phyloP scores from a whole-genome alignment of 2,113 vertebrate genomes.

The Picathartes gymnocephalus region DNA sequence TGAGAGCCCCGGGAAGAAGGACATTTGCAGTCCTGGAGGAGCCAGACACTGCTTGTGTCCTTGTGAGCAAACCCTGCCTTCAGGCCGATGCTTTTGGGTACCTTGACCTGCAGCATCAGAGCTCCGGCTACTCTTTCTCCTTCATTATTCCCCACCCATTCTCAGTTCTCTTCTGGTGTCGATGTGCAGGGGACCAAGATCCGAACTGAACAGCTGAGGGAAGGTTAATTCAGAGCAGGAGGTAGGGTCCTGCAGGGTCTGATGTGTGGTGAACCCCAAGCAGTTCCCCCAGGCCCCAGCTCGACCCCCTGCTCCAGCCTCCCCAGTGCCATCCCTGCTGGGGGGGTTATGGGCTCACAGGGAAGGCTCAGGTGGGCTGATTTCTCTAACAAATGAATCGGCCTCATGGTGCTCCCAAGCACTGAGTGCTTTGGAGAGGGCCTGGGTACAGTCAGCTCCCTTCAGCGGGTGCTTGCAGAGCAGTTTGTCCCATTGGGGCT shows the following conservation, averaged over 20 bases:
- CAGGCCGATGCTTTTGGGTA: neutral
- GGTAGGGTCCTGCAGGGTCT: neutral
- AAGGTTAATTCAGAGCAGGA: neutral
- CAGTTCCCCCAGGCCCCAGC: neutral
- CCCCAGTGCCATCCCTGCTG: neutral
- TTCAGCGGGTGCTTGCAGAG: neutral
- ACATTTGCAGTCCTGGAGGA: neutral
- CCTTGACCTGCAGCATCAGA: neutral
- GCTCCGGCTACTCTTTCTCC: neutral
- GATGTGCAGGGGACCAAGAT: neutral
- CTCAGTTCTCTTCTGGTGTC: neutral
- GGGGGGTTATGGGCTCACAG: neutral
- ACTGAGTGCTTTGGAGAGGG: neutral
- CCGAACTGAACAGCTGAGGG: rapidly evolving
- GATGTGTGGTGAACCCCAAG: neutral
- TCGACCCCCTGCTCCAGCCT: too few species aligned
- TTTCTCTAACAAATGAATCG: neutral
- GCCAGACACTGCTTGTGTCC: neutral
- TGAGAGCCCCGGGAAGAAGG: neutral
- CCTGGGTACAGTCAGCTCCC: neutral
- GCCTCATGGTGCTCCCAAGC: rapidly evolving
- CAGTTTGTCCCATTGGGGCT: neutral
- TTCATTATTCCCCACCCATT: rapidly evolving
- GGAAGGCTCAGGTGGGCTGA: neutral
- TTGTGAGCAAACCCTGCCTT: neutral